Base-by-base conservation (phyloP, 2,888 invertebrate genomes). In the Teleiodes luculella region DNA sequence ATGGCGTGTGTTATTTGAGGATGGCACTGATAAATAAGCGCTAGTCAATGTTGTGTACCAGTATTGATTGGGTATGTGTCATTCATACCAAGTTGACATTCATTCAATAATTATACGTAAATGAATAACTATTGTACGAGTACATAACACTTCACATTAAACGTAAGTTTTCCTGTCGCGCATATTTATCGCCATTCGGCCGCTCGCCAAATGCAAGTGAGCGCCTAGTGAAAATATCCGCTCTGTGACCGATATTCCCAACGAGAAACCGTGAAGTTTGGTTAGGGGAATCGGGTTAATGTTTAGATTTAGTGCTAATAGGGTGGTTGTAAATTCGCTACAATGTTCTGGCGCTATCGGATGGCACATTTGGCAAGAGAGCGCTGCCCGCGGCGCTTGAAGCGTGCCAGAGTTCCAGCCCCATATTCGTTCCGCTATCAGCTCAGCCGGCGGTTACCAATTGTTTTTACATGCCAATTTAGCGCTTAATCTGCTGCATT, bases 261-360 rank as follows among this genome's bases (percentile, higher is more conserved):
- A 66, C 68, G 71, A 74, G 77, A 73, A 80, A 68, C 75, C 74
- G 76, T 81, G 83, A 83, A 83, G 82, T 83, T 86, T 74, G 83
- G 85, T 83, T 83, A 83, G 76, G 72, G 74, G 77, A 87, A 85
- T 81, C 83, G 86, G 88, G 88, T 88, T 87, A 88, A 87, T 88
- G 86, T 87, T 86, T 88, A 87, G 86, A 88, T 88, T 88, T 88
- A 88, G 86, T 88, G 88, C 86, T 87, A 87, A 87, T 88, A 87
- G 86, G 83, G 80, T 80, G 80, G 87, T 76, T 82, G 84, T 88
- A 87, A 87, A 87, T 87, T 85, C 76, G 76, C 79, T 74, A 76
- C 84, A 83, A 84, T 86, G 85, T 86, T 85, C 82, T 80, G 84
- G 78, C 79, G 83, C 80, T 87, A 87, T 88, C 87, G 77, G 86